Evolutionary conservation across 2,113 vertebrate genomes (phyloP).

Genomic region (Phalacrocorax brasilianus): DNA sequence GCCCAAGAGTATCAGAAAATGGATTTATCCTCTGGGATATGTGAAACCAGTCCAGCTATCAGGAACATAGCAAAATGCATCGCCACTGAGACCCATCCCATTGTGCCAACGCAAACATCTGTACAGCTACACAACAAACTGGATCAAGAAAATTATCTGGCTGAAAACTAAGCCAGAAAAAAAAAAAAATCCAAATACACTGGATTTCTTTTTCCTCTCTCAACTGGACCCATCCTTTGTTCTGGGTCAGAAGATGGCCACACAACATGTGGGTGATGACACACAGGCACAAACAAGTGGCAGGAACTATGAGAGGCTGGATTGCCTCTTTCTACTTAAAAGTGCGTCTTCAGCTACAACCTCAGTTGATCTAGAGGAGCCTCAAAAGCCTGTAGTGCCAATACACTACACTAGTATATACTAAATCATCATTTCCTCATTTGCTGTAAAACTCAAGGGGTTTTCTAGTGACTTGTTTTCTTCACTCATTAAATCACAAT

Average conservation of each 20-base stretch:
- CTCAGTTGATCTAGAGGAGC: background rate
- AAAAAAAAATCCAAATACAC: background rate
- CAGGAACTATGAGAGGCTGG: background rate
- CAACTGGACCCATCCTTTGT: background rate
- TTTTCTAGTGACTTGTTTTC: background rate
- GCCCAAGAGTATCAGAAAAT: background rate
- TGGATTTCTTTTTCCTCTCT: background rate
- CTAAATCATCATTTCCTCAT: background rate
- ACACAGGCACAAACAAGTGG: background rate
- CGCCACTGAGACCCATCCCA: background rate
- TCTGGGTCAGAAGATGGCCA: background rate
- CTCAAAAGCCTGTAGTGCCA: background rate
- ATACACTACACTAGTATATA: background rate
- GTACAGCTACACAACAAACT: background rate
- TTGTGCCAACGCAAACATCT: background rate
- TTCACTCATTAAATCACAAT: background rate
- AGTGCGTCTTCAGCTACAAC: background rate
- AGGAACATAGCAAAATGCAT: background rate
- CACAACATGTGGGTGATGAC: background rate
- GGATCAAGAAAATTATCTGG: background rate
- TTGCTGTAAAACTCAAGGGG: accelerated
- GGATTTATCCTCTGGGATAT: background rate
- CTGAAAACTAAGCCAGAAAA: background rate
- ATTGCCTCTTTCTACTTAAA: background rate
- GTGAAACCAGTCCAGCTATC: background rate